These are phyloP conservation scores for Ophion ventricosus DNA, from an alignment of 2,888 invertebrate genomes.

Conservation along the genomic window DNA sequence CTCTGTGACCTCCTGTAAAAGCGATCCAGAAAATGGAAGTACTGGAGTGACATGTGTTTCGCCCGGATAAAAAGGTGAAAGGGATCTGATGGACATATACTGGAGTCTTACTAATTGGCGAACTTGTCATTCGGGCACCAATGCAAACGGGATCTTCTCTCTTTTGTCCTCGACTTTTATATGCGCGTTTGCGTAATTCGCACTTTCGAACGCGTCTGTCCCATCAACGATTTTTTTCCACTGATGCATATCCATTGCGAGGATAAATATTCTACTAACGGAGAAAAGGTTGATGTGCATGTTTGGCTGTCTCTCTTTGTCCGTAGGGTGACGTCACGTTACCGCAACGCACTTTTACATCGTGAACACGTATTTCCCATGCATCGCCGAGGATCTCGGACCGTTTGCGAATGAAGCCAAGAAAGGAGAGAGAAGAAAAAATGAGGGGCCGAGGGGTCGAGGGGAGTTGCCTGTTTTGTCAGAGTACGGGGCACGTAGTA, in stretches of 20 bases:
- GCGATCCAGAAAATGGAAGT: too few species aligned
- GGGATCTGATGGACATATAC: background rate
- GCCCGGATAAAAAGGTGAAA: too few species aligned
- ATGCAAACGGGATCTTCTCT: constrained; percentile 11
- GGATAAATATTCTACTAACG: constrained; percentile 16
- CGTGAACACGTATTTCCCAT: constrained; percentile 80
- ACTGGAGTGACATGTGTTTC: too few species aligned
- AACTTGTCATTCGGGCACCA: background rate
- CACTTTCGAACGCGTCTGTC: constrained; percentile 44
- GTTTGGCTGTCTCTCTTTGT: background rate
- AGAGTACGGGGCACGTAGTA: constrained; percentile 82
- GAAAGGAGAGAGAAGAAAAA: constrained; percentile 41
- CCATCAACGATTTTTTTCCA: constrained; percentile 51
- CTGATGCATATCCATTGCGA: constrained; percentile 15
- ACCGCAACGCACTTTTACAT: constrained; percentile 74
- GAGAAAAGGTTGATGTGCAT: background rate
- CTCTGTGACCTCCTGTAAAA: too few species aligned
- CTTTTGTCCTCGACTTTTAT: constrained; percentile 23
- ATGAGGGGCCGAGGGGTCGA: background rate
- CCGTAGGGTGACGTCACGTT: constrained; percentile 56
- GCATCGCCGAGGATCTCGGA: constrained; percentile 81
- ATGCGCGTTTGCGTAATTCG: constrained; percentile 23
- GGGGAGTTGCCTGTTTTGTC: constrained; percentile 76
- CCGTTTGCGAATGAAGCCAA: constrained; percentile 65
- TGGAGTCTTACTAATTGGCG: background rate